Evolutionary conservation across 2,888 invertebrate species (phyloP), one percentile per base, ranked within the genome.

Genomic region (Eudiplozoon nipponicum): DNA sequence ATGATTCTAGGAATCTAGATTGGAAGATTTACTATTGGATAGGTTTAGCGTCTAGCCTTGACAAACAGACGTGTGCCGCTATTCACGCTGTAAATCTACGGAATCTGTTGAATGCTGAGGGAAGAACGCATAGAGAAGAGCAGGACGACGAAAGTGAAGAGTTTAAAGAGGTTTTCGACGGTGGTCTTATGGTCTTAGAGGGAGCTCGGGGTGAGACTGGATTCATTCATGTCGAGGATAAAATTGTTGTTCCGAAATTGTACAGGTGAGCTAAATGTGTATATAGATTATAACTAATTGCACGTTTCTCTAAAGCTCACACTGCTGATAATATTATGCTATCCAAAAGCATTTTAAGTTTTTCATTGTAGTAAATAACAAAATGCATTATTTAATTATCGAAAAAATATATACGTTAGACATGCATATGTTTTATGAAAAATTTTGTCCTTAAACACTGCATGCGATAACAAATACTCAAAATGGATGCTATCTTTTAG

Each of bases 11-110:
- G 9, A 72, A 73, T 41, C 61, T 86, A 3, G 67, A 68, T 40
- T 90, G 90, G 80, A 72, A 78, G 50, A 98, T 98, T 51, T 94
- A 72, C 62, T 98, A 86, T 60, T 94, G 90, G 94, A 94, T 98
- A 51, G 94, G 94, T 22, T 74, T 72, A 45, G 72, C 77, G 52
- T 75, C 84, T 2, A 72, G 84, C 9, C 74, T 84, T 56, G 84
- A 84, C 60, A 86, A 86, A 61, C 70, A 74, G 50, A 81, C 81
- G 1, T 81, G 81, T 59, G 72, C 84, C 1, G 84, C 94, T 3
- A 94, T 98, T 57, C 94, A 98, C 61, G 86, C 94, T 0, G 94
- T 98, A 1, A 90, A 98, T 61, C 65, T 98, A 45, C 67, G 94
- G 39, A 94, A 98, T 59, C 71, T 74, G 55, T 65, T 98, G 38